phyloP scores from a whole-genome alignment of 1,140 invertebrate genomes.

The Steinernema feltiae region DNA sequence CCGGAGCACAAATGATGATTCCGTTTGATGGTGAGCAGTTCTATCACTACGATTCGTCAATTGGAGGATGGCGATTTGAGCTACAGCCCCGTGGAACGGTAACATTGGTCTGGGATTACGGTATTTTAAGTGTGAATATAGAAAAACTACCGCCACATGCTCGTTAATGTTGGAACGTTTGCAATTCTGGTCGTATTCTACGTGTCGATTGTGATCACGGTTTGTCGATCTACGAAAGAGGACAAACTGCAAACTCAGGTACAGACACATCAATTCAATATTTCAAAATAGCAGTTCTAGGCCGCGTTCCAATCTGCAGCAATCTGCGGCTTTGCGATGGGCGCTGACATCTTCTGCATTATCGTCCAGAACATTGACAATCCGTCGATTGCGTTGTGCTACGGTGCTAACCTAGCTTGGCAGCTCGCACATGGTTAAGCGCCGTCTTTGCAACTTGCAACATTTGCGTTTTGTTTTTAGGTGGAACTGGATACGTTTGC shows the following conservation, averaged over 20 bases:
- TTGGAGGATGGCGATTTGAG: conserved; percentile 4
- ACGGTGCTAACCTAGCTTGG: background rate
- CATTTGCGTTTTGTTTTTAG: too few relatives aligned
- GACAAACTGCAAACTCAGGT: background rate
- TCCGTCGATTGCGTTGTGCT: background rate
- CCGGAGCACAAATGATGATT: background rate
- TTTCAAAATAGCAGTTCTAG: background rate
- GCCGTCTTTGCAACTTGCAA: too few relatives aligned
- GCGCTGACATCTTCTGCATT: background rate
- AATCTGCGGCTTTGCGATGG: conserved; percentile 1
- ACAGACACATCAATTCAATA: background rate
- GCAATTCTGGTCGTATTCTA: background rate
- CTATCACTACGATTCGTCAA: conserved; percentile 4
- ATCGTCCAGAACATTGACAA: conserved; percentile 4
- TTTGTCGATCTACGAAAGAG: background rate
- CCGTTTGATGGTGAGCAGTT: background rate
- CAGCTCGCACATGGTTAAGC: background rate
- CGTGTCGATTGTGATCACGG: background rate
- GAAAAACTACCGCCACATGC: conserved; percentile 2
- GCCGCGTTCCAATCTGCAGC: background rate
- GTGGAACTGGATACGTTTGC: too few relatives aligned
- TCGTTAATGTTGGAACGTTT: background rate
- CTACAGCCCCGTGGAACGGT: background rate
- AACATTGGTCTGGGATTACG: too few relatives aligned
- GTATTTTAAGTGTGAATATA: too few relatives aligned